Evolutionary conservation across 1,140 invertebrate species (phyloP).

Genomic region (Gryllus bimaculatus): DNA sequence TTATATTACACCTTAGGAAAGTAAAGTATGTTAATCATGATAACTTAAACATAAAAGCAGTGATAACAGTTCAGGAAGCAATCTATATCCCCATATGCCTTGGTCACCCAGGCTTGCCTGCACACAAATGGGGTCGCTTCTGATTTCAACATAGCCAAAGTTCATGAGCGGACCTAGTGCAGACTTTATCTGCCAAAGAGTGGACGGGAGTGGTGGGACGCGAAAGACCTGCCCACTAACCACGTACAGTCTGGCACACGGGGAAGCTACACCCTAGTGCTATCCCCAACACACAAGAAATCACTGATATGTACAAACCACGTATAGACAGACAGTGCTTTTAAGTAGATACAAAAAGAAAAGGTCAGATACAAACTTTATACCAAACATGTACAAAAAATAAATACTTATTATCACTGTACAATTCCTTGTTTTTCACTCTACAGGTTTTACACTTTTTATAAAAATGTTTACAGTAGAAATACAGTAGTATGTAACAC

Average conservation of each 20-base stretch:
- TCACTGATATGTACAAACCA: constrained; percentile 4
- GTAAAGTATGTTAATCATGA: background rate
- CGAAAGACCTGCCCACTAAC: background rate
- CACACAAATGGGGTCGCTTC: background rate
- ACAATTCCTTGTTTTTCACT: constrained; percentile 5
- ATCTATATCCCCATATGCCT: background rate
- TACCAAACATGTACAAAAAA: constrained; percentile 5
- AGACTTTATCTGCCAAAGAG: background rate
- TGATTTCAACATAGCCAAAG: no score
- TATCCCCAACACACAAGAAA: background rate
- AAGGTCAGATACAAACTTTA: constrained; percentile 5
- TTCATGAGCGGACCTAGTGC: no score
- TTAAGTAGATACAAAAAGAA: constrained; percentile 6
- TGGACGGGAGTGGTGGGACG: background rate
- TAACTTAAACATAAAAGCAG: background rate
- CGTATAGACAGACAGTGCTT: background rate
- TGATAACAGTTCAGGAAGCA: background rate
- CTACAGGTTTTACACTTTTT: constrained; percentile 5
- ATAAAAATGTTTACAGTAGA: constrained; percentile 6
- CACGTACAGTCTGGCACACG: background rate
- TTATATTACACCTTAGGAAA: constrained; percentile 5
- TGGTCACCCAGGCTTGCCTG: background rate
- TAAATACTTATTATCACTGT: background rate
- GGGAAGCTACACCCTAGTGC: background rate
- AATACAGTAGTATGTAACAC: background rate